Evolutionary conservation across 1,140 invertebrate species (phyloP).

Genomic region (Vanessa tameamea): DNA sequence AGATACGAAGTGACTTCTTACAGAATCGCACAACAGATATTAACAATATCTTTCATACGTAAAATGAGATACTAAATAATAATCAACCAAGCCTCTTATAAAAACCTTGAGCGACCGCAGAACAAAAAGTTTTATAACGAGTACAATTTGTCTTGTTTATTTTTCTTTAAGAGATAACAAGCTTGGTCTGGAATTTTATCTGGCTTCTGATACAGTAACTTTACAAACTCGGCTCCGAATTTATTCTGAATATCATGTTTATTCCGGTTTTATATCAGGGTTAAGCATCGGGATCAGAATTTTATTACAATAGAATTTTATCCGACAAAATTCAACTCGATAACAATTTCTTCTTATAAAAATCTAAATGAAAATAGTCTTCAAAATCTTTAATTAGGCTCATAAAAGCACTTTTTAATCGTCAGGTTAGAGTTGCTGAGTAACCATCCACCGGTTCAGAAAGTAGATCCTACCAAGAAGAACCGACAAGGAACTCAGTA

Average conservation of each 20-base stretch:
- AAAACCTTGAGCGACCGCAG: slow-evolving; percentile 23
- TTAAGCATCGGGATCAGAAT: not conserved
- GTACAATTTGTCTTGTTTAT: slow-evolving; percentile 47
- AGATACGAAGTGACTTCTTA: too few relatives aligned
- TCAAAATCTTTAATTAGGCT: too few relatives aligned
- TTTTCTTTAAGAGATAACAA: slow-evolving; percentile 47
- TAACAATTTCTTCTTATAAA: not conserved
- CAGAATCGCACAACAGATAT: not conserved
- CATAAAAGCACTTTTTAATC: too few relatives aligned
- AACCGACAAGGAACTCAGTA: too few relatives aligned
- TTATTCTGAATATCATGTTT: slow-evolving; percentile 15
- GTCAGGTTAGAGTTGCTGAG: too few relatives aligned
- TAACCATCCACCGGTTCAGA: too few relatives aligned
- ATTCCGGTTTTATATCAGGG: slow-evolving; percentile 13
- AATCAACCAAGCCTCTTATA: slow-evolving; percentile 20
- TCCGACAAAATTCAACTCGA: not conserved
- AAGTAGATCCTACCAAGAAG: too few relatives aligned
- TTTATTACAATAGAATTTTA: not conserved
- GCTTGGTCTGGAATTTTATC: slow-evolving; percentile 31
- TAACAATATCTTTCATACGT: not conserved
- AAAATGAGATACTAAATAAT: slow-evolving; percentile 28
- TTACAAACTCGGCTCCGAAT: slow-evolving; percentile 8
- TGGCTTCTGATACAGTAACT: slow-evolving; percentile 28
- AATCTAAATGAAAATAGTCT: not conserved
- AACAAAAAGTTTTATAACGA: slow-evolving; percentile 47